These are phyloP conservation scores for Heterohyrax brucei DNA, from an alignment of 2,797 vertebrate species.

Conservation along the genomic window DNA sequence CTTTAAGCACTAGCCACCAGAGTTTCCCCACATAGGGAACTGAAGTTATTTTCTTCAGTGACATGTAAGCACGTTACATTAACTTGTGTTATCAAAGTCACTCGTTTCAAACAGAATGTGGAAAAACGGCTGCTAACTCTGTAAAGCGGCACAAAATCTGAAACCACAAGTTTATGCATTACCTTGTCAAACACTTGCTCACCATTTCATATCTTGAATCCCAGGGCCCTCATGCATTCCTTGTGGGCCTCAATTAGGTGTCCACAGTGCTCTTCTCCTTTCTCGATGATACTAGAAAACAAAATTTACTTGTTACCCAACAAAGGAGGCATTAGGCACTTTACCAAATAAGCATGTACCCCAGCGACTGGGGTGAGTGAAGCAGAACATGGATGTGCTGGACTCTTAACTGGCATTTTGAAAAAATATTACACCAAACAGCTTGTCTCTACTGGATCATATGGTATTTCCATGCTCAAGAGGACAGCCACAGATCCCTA, in stretches of 20 bases:
- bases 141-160: background rate
- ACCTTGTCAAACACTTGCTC: conserved; percentile 69
- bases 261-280: conserved; percentile 96
- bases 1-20: too few relatives aligned
- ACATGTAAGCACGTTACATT: conserved; percentile 23
- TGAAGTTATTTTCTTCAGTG: conserved; percentile 27
- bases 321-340: background rate
- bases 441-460: background rate
- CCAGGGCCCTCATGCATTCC: conserved; percentile 98
- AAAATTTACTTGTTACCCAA: conserved; percentile 77
- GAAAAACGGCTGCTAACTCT: background rate
- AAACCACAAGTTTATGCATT: background rate
- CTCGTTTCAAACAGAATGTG: background rate
- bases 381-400: background rate
- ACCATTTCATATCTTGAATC: conserved; percentile 95
- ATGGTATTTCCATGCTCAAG: background rate
- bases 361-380: background rate
- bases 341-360: conserved; percentile 10
- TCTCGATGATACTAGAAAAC: conserved; percentile 96
- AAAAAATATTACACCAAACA: conserved; percentile 14
- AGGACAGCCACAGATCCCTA: conserved; percentile 14
- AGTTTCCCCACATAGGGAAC: background rate
- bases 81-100: background rate
- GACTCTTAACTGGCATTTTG: background rate
- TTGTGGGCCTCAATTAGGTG: conserved; percentile 98